These are phyloP conservation scores for Drosophila colorata DNA, from an alignment of 2,888 invertebrate species.

Conservation along the genomic window DNA sequence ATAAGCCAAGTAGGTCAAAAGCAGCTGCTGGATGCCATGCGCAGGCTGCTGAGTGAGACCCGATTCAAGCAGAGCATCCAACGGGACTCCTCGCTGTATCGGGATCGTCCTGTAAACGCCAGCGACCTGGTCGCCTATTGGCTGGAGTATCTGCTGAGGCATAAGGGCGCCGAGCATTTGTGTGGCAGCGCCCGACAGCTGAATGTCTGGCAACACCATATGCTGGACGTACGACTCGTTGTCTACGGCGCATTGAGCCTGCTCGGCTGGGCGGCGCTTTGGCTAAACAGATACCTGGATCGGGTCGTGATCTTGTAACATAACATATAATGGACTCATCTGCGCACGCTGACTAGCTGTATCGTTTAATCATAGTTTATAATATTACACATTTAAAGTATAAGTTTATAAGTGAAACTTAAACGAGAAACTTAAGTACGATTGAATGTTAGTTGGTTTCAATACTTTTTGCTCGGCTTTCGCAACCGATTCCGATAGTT, in stretches of 20 bases:
- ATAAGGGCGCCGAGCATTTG: slow-evolving; percentile 86
- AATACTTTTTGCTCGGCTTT: slow-evolving; percentile 60
- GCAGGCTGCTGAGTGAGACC: slow-evolving; percentile 47
- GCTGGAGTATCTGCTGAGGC: slow-evolving; percentile 87
- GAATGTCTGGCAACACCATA: slow-evolving; percentile 84
- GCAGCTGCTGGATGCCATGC: slow-evolving; percentile 45
- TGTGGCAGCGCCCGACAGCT: slow-evolving; percentile 85
- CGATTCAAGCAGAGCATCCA: slow-evolving; percentile 46
- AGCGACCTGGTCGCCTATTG: slow-evolving; percentile 86
- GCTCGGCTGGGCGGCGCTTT: slow-evolving; percentile 10
- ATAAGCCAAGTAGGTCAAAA: slow-evolving; percentile 33
- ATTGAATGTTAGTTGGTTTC: slow-evolving; percentile 72
- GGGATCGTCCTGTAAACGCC: slow-evolving; percentile 86
- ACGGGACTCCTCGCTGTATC: slow-evolving; percentile 84
- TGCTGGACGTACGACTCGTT: slow-evolving; percentile 85
- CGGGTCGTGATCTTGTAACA: not conserved
- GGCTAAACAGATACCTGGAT: slow-evolving; percentile 1
- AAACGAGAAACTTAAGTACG: slow-evolving; percentile 66
- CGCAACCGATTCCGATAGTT: slow-evolving; percentile 16
- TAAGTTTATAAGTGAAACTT: slow-evolving; percentile 53
- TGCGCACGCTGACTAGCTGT: slow-evolving; percentile 66
- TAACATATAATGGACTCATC: slow-evolving; percentile 13
- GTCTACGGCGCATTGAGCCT: slow-evolving; percentile 27
- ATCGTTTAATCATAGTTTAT: slow-evolving; percentile 64
- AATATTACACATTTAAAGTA: slow-evolving; percentile 22